phyloP scores from a whole-genome alignment of 2,113 vertebrate species.

The Opisthocomus hoazin region DNA sequence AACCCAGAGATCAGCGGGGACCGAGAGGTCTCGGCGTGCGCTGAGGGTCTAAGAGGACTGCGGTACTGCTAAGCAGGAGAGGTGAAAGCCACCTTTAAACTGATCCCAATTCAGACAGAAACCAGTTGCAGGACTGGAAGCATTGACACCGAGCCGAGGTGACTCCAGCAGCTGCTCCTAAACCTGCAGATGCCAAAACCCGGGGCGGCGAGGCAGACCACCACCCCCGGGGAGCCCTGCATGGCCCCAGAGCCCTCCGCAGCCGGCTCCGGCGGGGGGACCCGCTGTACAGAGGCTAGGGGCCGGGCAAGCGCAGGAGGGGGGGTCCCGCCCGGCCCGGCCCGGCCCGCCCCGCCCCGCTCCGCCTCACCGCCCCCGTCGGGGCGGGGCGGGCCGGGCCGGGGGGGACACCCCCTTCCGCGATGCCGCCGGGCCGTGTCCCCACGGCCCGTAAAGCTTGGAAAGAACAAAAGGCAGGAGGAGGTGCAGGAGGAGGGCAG shows the following conservation, averaged over 20 bases:
- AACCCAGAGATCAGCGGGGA: background rate
- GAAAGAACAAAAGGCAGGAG: conserved; percentile 76
- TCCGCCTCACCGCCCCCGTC: background rate
- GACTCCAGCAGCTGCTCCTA: background rate
- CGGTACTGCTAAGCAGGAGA: background rate
- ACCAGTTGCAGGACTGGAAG: background rate
- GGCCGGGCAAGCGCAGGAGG: background rate
- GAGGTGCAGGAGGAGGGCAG: conserved; percentile 71
- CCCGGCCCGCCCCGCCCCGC: background rate
- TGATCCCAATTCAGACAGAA: background rate
- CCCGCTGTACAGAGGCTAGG: background rate
- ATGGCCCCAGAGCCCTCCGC: background rate
- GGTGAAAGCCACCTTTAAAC: background rate
- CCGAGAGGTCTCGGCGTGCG: too few relatives aligned
- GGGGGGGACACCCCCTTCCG: background rate
- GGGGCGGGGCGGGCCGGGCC: background rate
- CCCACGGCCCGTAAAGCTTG: conserved; percentile 64
- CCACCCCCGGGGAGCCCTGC: background rate
- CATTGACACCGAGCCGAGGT: background rate
- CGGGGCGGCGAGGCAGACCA: too few relatives aligned
- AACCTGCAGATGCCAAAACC: background rate
- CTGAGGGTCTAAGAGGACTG: background rate
- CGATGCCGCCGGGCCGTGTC: conserved; percentile 59
- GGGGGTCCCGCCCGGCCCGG: background rate
- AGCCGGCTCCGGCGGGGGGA: background rate